These are phyloP conservation scores for Lucinisca nassula DNA, from an alignment of 2,888 invertebrate genomes.

Conservation along the genomic window DNA sequence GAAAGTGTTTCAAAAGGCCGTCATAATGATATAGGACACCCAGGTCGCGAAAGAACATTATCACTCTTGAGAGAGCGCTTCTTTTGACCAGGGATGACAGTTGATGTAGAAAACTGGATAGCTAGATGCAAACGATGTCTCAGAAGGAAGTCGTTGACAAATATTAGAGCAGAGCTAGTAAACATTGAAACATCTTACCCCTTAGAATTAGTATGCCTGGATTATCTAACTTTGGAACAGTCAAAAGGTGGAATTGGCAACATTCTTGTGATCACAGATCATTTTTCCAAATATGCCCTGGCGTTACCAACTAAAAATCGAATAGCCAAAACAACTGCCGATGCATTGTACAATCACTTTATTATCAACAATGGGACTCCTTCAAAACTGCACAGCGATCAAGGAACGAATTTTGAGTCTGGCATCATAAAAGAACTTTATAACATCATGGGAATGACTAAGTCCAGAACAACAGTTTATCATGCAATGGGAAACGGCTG, in stretches of 20 bases:
- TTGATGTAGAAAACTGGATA: background rate
- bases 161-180: background rate
- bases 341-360: background rate
- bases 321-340: conserved; percentile 15
- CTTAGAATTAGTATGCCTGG: conserved; percentile 19
- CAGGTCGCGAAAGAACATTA: background rate
- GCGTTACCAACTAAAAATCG: background rate
- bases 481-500: no score
- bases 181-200: no score
- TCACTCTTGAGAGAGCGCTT: conserved; percentile 8
- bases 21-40: conserved; percentile 15
- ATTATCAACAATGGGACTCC: background rate
- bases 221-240: no score
- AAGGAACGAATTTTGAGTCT: conserved; percentile 12
- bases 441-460: no score
- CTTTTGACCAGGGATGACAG: conserved; percentile 26
- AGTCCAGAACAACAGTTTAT: no score
- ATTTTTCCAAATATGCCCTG: no score
- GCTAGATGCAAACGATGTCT: conserved; percentile 2
- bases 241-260: conserved; percentile 18
- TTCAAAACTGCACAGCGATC: background rate
- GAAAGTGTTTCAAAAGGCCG: background rate
- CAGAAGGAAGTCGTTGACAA: background rate
- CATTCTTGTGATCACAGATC: background rate
- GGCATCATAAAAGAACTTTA: background rate